These are phyloP conservation scores for Caenorhabditis remanei DNA, from an alignment of 1,140 invertebrate genomes.

Conservation along the genomic window DNA sequence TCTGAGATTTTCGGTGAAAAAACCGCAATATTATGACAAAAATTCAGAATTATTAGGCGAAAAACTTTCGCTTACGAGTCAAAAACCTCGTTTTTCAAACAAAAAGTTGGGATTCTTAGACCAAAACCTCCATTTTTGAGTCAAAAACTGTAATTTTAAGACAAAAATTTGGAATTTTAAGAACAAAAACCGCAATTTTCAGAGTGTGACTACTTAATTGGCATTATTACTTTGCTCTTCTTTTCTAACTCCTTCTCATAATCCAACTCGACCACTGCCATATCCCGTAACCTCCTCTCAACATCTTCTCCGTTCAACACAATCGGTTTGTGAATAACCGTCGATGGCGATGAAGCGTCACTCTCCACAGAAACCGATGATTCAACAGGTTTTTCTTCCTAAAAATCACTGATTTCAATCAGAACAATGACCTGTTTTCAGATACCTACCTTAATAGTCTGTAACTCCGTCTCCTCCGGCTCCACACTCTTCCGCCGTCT, in stretches of 20 bases:
- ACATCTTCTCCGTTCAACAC: conserved; percentile 36
- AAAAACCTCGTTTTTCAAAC: too few species aligned
- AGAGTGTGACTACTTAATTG: too few species aligned
- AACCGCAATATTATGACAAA: too few species aligned
- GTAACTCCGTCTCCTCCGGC: conserved; percentile 43
- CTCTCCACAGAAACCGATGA: background rate
- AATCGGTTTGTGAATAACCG: background rate
- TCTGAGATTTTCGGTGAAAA: too few species aligned
- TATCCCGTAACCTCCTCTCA: conserved; percentile 7
- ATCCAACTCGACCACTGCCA: conserved; percentile 1
- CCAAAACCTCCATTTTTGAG: too few species aligned
- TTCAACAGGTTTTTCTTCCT: conserved; percentile 35
- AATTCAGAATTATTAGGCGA: too few species aligned
- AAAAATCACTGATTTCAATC: background rate
- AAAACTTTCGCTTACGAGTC: too few species aligned
- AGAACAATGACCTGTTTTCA: background rate
- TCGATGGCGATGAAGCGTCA: background rate
- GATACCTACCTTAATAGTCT: conserved; percentile 41
- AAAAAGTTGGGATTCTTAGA: too few species aligned
- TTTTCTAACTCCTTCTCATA: conserved; percentile 27
- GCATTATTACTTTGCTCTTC: background rate
- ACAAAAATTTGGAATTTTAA: too few species aligned
- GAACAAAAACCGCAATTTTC: too few species aligned
- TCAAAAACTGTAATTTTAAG: too few species aligned
- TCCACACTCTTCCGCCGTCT: conserved; percentile 57